phyloP scores from a whole-genome alignment of 2,797 vertebrate genomes.

The Crenichthys baileyi region DNA sequence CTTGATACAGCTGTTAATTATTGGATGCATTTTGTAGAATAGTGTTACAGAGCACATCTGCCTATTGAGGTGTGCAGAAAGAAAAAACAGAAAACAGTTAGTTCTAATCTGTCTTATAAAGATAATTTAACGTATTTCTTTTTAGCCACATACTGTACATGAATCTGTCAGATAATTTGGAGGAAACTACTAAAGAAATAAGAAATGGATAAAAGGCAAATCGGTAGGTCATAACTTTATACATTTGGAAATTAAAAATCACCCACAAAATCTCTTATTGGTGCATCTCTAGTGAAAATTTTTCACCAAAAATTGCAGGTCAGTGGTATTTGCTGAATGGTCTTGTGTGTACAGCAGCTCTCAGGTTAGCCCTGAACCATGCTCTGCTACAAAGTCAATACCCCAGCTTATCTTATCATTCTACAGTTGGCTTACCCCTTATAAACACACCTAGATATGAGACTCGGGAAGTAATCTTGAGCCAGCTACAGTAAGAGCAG shows the following conservation, averaged over 20 bases:
- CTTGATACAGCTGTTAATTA: neutral
- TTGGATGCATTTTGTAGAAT: neutral
- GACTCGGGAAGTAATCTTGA: conserved; percentile 42
- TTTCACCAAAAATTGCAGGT: neutral
- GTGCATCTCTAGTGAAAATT: neutral
- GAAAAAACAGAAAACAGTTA: neutral
- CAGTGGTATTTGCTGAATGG: conserved; percentile 3
- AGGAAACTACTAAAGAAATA: neutral
- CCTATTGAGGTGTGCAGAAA: neutral
- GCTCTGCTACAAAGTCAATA: conserved; percentile 60
- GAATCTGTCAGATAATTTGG: no score
- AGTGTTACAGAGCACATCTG: neutral
- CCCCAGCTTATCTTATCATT: conserved; percentile 70
- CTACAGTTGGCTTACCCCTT: conserved; percentile 56
- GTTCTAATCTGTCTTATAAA: neutral
- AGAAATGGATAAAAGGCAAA: neutral
- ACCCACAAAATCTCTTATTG: neutral
- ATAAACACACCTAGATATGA: conserved; percentile 66
- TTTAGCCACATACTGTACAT: neutral
- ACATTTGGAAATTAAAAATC: neutral
- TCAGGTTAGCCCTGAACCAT: conserved; percentile 55
- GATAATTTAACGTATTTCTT: neutral
- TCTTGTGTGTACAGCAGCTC: conserved; percentile 36
- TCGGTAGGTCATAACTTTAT: neutral
- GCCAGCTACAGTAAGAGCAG: conserved; percentile 35